phyloP scores from a whole-genome alignment of 2,888 invertebrate genomes.

The Protophormia terraenovae region DNA sequence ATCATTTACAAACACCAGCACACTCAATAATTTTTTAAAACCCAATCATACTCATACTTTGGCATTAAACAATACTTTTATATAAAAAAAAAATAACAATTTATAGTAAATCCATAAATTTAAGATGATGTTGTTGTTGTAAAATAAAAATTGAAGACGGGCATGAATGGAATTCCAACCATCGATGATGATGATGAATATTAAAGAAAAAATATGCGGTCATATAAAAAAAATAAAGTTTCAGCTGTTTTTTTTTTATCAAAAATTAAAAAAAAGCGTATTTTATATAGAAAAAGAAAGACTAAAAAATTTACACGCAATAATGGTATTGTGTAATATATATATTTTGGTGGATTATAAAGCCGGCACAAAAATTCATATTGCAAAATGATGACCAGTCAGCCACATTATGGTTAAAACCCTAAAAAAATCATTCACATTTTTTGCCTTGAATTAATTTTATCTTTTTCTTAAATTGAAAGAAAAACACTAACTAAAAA shows the following conservation, averaged over 20 bases:
- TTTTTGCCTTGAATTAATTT: conserved; percentile 26
- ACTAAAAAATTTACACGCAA: neutral
- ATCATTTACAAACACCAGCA: conserved; percentile 11
- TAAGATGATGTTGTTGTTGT: neutral
- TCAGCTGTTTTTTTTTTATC: no score
- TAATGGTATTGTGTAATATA: neutral
- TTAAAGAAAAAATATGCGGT: neutral
- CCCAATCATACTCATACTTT: no score
- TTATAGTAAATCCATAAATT: conserved; percentile 18
- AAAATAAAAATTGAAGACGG: neutral
- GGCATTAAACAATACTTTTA: no score
- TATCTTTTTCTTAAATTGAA: neutral
- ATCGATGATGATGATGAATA: neutral
- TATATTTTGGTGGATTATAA: neutral
- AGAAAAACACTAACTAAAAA: neutral
- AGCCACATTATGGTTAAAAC: neutral
- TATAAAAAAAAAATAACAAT: neutral
- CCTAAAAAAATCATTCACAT: neutral
- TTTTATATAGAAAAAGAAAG: neutral
- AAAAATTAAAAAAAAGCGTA: no score
- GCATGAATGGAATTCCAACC: neutral
- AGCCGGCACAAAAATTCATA: neutral
- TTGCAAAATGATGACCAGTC: neutral
- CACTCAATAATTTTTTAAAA: neutral
- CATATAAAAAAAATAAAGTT: neutral